Base-by-base conservation (phyloP, 2,888 invertebrate genomes). In the Cantharis flavilabris region DNA sequence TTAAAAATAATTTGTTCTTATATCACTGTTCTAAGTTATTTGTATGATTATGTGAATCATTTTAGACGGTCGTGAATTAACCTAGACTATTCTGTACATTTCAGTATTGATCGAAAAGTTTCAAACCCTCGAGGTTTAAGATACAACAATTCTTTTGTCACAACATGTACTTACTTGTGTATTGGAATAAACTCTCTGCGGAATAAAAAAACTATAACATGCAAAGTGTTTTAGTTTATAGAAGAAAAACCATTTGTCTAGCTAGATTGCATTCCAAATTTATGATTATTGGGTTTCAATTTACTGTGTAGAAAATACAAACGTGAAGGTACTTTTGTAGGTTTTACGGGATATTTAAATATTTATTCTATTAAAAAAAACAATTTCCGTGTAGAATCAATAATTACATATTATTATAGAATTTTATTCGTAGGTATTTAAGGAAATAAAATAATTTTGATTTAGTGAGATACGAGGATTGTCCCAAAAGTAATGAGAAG, bases 31-130 rank as follows among this genome's bases (percentile, higher is more conserved):
- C n/a, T 23, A 23, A 65, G 13, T 65, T 23, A 26, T 67, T 23
- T 67, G 23, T 67, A n/a, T n/a, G 13, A 14, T 67, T 26, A n/a
- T 13, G 23, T 67, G 23, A 67, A 23, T 23, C 16, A 26, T 26
- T 67, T 67, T n/a, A 26, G 23, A 67, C 26, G 20, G 65, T 26
- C 23, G 65, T 67, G 23, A 67, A 67, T 67, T 67, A 72, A 28
- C 33, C 72, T 72, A 18, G 33, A 72, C 16, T 33, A 64, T 33
- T 65, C 64, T 13, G 49, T 30, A 65, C 67, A 67, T 64, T 77
- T 77, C 26, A 62, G 49, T 73, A 73, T 73, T 73, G 72, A 73
- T 73, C 72, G 72, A 73, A 69, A 33, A 73, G 65, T 18, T 65
- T 18, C 20, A 72, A 62, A 73, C 65, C 67, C 65, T 67, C 62